Evolutionary conservation across 37 sponge, comb jelly and placozoan species (phyloP).

Genomic region (Hexactinellida sp.): DNA sequence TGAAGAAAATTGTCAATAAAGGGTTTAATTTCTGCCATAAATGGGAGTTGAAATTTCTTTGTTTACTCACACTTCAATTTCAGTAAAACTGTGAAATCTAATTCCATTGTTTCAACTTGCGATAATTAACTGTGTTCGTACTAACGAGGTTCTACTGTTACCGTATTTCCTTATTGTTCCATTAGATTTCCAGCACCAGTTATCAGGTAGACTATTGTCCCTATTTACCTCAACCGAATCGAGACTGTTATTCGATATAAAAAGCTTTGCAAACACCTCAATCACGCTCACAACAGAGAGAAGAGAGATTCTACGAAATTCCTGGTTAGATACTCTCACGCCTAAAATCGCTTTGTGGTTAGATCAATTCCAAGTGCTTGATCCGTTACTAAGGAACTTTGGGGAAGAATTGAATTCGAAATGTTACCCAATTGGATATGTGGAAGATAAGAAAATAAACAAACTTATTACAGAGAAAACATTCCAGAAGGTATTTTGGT

Average conservation of each 20-base stretch:
- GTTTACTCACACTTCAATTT: no score
- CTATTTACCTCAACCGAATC: background rate
- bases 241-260: background rate
- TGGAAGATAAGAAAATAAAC: background rate
- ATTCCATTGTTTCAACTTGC: no score
- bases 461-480: background rate
- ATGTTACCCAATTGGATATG: background rate
- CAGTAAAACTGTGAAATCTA: no score
- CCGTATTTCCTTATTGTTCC: no score
- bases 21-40: no score
- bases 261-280: background rate
- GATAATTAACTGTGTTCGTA: no score
- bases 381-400: background rate
- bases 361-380: background rate
- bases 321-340: background rate
- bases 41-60: no score
- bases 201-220: no score
- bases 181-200: no score
- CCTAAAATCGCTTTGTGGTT: background rate
- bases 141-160: no score
- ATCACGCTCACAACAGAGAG: background rate
- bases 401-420: constrained; percentile 9
- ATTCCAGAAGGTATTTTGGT: background rate
- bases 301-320: background rate
- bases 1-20: no score